phyloP scores from a whole-genome alignment of 2,888 invertebrate species.

The Noctuana brunneofusca region DNA sequence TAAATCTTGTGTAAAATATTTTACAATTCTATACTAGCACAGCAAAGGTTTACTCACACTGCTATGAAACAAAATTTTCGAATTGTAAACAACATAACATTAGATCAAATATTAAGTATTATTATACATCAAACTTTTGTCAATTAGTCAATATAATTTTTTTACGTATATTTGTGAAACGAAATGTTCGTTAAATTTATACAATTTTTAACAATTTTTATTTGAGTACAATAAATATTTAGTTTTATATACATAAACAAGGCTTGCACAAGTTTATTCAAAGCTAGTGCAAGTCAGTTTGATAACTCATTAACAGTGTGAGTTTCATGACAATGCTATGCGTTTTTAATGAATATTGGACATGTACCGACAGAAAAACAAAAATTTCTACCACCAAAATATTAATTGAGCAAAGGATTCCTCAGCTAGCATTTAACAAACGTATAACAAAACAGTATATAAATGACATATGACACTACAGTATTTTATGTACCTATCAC shows the following conservation, averaged over 20 bases:
- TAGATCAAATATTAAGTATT: neutral
- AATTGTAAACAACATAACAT: neutral
- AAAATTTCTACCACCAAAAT: no score
- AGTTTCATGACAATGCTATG: conserved; percentile 3
- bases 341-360: neutral
- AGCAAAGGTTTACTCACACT: conserved; percentile 17
- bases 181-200: neutral
- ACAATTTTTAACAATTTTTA: neutral
- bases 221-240: neutral
- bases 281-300: neutral
- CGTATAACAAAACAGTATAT: no score
- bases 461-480: no score
- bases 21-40: conserved; percentile 25
- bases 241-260: neutral
- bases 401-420: no score
- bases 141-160: neutral
- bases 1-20: conserved; percentile 30
- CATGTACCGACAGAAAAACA: neutral
- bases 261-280: neutral
- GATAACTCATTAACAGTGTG: conserved; percentile 2
- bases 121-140: neutral
- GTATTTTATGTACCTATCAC: no score
- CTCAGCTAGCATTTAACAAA: no score
- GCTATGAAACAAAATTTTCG: neutral
- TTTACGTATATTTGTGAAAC: neutral